Evolutionary conservation across 2,888 invertebrate species (phyloP).

Genomic region (Syrista parreyssii): DNA sequence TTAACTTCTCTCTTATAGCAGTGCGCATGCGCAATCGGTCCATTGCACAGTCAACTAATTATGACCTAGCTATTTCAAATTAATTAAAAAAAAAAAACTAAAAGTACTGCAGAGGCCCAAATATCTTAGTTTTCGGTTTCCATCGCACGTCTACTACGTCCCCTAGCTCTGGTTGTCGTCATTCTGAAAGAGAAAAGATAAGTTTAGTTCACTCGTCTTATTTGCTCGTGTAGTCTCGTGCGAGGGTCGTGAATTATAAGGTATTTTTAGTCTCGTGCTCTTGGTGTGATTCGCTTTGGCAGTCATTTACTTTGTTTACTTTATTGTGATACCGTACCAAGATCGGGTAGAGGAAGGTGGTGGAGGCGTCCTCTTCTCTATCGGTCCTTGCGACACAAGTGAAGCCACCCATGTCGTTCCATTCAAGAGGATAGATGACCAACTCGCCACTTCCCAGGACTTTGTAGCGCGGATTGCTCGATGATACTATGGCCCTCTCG

Average conservation of each 20-base stretch:
- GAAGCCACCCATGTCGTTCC: conserved; percentile 87
- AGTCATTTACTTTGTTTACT: neutral
- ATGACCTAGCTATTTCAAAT: neutral
- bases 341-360: conserved; percentile 81
- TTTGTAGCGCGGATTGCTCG: conserved; percentile 43
- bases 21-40: neutral
- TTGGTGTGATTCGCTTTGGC: too few relatives aligned
- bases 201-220: too few relatives aligned
- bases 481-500: conserved; percentile 63
- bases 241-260: neutral
- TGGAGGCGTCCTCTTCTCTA: conserved; percentile 71
- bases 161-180: conserved; percentile 1
- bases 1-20: neutral
- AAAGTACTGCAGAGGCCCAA: neutral
- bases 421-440: conserved; percentile 76
- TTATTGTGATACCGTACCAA: conserved; percentile 57
- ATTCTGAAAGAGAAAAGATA: neutral
- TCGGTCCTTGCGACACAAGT: conserved; percentile 77
- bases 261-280: neutral
- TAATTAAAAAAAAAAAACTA: neutral
- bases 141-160: neutral
- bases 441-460: conserved; percentile 80
- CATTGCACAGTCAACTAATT: neutral
- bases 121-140: neutral
- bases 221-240: neutral